Conservation (phyloP, 2,888 invertebrate species). For the Polylopha cassiicola region DNA sequence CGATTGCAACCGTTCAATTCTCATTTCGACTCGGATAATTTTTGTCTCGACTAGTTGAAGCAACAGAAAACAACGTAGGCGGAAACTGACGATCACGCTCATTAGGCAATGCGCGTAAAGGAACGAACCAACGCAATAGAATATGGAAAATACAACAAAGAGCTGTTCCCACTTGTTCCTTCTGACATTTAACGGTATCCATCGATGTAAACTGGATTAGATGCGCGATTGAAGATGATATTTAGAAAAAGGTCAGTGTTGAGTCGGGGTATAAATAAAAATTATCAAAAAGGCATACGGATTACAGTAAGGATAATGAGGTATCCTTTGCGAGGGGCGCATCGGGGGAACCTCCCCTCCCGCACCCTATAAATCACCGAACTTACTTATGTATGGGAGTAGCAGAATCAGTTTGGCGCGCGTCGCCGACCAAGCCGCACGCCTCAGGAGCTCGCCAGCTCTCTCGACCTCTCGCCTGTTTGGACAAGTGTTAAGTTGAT, state of each 20-base stretch:
- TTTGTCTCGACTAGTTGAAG: no score
- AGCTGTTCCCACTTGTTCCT: no score
- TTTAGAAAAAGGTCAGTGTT: slow-evolving; percentile 46
- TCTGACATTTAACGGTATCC: no score
- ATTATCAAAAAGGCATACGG: slow-evolving; percentile 70
- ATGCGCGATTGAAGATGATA: no score
- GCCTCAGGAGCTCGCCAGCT: slow-evolving; percentile 35
- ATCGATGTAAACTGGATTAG: no score
- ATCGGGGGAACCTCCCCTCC: slow-evolving; percentile 36
- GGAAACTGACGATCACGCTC: no score
- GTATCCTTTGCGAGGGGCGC: slow-evolving; percentile 68
- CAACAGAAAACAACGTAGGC: no score
- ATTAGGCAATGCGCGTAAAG: no score
- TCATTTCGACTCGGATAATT: no score
- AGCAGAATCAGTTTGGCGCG: slow-evolving; percentile 67
- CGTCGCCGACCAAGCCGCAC: slow-evolving; percentile 50
- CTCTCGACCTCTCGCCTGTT: slow-evolving; percentile 47
- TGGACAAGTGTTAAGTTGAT: slow-evolving; percentile 76
- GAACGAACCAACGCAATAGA: no score
- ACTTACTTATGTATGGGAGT: slow-evolving; percentile 51
- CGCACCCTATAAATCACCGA: slow-evolving; percentile 61
- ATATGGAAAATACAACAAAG: no score
- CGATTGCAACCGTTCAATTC: no score
- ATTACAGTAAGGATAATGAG: slow-evolving; percentile 74
- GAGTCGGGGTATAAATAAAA: slow-evolving; percentile 61